phyloP scores from a whole-genome alignment of 2,797 vertebrate species.

The Hydrocynus forskahlii region DNA sequence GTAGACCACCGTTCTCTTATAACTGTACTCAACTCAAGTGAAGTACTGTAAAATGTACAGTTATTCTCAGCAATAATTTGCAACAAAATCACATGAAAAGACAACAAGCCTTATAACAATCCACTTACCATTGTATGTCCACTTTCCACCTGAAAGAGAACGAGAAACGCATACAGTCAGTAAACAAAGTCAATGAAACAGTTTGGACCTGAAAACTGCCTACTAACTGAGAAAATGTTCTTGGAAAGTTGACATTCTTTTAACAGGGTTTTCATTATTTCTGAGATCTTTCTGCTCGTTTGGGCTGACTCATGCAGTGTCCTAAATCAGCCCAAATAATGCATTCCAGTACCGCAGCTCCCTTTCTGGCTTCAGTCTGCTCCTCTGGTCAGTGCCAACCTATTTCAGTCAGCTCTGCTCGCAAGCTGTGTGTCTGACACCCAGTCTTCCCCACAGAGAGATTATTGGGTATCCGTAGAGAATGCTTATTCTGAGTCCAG shows the following conservation, averaged over 20 bases:
- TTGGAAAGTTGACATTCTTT: not conserved
- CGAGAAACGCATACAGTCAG: conserved; percentile 20
- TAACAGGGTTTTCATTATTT: not conserved
- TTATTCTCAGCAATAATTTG: not conserved
- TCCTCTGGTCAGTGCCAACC: conserved; percentile 21
- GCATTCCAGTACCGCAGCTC: conserved; percentile 42
- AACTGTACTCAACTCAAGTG: not conserved
- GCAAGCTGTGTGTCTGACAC: conserved; percentile 28
- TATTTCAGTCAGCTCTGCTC: conserved; percentile 26
- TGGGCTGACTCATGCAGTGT: conserved; percentile 3
- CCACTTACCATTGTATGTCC: conserved; percentile 79
- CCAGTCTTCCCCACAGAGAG: conserved; percentile 13
- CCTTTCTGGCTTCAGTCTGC: conserved; percentile 29
- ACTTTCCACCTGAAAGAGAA: conserved; percentile 73
- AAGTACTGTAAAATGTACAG: not conserved
- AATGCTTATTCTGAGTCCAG: not conserved
- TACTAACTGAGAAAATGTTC: conserved; percentile 6
- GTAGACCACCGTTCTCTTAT: not conserved
- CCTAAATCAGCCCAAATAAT: conserved; percentile 45
- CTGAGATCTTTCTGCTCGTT: not conserved
- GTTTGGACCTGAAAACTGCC: not conserved
- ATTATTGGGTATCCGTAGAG: not conserved
- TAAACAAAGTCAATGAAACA: conserved; percentile 24
- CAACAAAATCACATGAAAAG: not conserved
- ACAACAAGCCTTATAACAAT: not conserved